phyloP scores from a whole-genome alignment of 2,888 invertebrate genomes.

The Leptothorax acervorum region DNA sequence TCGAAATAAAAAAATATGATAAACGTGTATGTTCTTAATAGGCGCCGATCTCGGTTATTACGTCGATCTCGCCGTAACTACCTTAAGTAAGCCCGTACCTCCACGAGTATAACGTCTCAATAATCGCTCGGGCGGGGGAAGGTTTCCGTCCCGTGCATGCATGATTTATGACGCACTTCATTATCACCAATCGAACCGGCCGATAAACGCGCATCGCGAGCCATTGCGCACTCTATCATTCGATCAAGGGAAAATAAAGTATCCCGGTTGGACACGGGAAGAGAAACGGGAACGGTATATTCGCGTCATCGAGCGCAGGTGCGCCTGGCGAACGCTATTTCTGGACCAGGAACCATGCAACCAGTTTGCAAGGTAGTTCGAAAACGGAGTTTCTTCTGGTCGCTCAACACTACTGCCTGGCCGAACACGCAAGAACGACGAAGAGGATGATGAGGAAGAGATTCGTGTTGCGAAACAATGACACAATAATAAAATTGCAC shows the following conservation, averaged over 20 bases:
- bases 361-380: slow-evolving; percentile 57
- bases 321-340: slow-evolving; percentile 65
- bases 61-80: slow-evolving; percentile 47
- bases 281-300: slow-evolving; percentile 30
- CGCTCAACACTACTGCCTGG: slow-evolving; percentile 60
- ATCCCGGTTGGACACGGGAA: slow-evolving; percentile 3
- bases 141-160: slow-evolving; percentile 19
- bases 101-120: slow-evolving; percentile 42
- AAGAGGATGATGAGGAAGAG: slow-evolving; percentile 23
- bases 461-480: slow-evolving; percentile 62
- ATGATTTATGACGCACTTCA: slow-evolving; percentile 48
- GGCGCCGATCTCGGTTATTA: slow-evolving; percentile 35
- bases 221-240: slow-evolving; percentile 37
- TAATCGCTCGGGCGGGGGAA: slow-evolving; percentile 37
- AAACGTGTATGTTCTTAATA: slow-evolving; percentile 15
- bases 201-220: slow-evolving; percentile 52
- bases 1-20: background rate
- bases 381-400: slow-evolving; percentile 61
- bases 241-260: slow-evolving; percentile 15
- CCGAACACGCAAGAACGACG: slow-evolving; percentile 61
- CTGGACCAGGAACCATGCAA: slow-evolving; percentile 64
- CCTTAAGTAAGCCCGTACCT: slow-evolving; percentile 51
- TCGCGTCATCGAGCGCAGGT: slow-evolving; percentile 62
- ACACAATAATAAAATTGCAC: slow-evolving; percentile 65
- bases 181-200: slow-evolving; percentile 52